Percentiles rank a stretch among this genome's conserved stretches.
These are phyloP conservation scores for Astyanax mexicanus DNA, from an alignment of 2,797 vertebrate genomes.

Conservation along the genomic window DNA sequence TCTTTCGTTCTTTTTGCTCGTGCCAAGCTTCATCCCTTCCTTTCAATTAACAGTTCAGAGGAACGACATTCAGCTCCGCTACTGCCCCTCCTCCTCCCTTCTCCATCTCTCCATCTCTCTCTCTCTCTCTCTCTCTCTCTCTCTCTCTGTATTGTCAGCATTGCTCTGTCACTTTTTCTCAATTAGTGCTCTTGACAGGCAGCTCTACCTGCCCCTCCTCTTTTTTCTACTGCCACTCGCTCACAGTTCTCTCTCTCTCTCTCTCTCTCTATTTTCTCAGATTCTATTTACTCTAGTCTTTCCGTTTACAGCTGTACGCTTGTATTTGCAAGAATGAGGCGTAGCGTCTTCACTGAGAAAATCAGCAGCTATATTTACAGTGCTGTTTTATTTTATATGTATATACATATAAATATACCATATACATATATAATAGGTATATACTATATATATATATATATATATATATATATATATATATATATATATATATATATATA, in stretches of 20 bases:
- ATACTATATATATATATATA: too few species aligned
- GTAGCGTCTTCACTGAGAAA: constrained; percentile 37
- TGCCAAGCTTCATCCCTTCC: constrained; percentile 75
- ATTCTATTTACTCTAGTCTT: constrained; percentile 48
- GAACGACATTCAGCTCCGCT: constrained; percentile 65
- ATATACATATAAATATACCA: too few species aligned
- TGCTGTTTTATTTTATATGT: background rate
- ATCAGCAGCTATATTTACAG: constrained; percentile 10
- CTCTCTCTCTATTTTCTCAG: constrained; percentile 53
- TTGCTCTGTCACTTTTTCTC: constrained; percentile 80
- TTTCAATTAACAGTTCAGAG: constrained; percentile 81
- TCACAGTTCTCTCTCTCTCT: constrained; percentile 51
- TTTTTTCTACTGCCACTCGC: constrained; percentile 16
- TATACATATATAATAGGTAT: too few species aligned
- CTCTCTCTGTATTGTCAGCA: constrained; percentile 67
- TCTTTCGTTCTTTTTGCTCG: constrained; percentile 44
- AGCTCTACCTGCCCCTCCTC: constrained; percentile 70
- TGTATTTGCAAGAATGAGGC: constrained; percentile 25
- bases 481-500: too few species aligned
- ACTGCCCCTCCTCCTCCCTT: constrained; percentile 72
- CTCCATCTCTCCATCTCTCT: constrained; percentile 48
- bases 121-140: constrained; percentile 53
- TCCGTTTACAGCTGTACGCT: constrained; percentile 48
- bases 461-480: too few species aligned
- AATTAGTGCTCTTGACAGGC: constrained; percentile 78